Evolutionary conservation across 64 coral and sea anemone species (phyloP).

Genomic region (Montipora capricornis): DNA sequence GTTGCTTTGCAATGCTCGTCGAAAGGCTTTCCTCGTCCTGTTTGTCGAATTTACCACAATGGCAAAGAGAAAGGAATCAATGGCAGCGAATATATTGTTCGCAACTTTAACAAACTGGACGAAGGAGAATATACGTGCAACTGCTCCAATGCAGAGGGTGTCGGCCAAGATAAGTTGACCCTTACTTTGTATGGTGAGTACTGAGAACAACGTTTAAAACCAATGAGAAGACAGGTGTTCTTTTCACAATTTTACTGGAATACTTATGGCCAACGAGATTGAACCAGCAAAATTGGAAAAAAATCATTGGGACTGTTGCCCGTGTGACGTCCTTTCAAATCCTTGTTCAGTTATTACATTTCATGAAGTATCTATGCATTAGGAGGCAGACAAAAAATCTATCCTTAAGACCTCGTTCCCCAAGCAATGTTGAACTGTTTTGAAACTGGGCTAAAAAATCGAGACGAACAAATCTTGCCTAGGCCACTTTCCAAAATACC

Average conservation of each 20-base stretch:
- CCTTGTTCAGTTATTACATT: too few relatives aligned
- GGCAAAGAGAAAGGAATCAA: neutral
- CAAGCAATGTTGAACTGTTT: too few relatives aligned
- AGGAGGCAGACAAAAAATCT: too few relatives aligned
- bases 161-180: neutral
- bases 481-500: too few relatives aligned
- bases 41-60: constrained; percentile 39
- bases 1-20: constrained; percentile 62
- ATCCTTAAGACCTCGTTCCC: too few relatives aligned
- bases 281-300: too few relatives aligned
- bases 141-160: constrained; percentile 40
- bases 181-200: constrained; percentile 53
- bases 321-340: too few relatives aligned
- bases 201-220: neutral
- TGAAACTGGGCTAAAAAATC: too few relatives aligned
- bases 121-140: constrained; percentile 53
- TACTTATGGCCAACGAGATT: neutral
- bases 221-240: neutral
- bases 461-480: too few relatives aligned
- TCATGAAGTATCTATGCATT: too few relatives aligned
- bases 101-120: neutral
- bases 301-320: too few relatives aligned
- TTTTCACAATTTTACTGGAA: too few relatives aligned
- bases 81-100: constrained; percentile 13
- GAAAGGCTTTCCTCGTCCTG: constrained; percentile 28